Conservation (phyloP, 2,888 invertebrate species). For the Cynaeus angustus region DNA sequence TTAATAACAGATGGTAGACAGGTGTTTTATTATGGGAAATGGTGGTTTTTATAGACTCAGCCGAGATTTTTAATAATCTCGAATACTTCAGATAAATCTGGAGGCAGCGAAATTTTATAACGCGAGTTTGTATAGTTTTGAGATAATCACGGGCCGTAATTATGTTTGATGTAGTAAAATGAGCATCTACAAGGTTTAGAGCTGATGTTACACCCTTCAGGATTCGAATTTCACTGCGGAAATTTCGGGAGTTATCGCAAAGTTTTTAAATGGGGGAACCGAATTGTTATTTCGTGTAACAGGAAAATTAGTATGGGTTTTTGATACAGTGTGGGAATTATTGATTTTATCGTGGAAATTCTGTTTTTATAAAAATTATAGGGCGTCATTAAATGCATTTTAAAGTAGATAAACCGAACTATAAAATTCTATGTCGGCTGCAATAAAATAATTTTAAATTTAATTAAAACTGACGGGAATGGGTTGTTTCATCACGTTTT, state of each 20-base stretch:
- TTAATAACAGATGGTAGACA: conserved; percentile 31
- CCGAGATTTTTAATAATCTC: conserved; percentile 15
- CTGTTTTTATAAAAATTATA: no score
- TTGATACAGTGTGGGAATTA: no score
- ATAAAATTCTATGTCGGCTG: no score
- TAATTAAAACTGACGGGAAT: no score
- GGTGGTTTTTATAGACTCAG: conserved; percentile 11
- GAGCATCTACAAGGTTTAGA: conserved; percentile 22
- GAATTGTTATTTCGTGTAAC: no score
- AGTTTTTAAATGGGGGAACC: no score
- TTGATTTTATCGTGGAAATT: no score
- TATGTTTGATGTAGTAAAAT: conserved; percentile 25
- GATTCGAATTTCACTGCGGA: neutral
- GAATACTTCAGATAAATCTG: conserved; percentile 13
- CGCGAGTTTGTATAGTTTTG: conserved; percentile 14
- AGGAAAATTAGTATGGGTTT: no score
- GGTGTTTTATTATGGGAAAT: conserved; percentile 29
- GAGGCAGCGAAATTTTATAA: conserved; percentile 13
- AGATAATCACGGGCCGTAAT: conserved; percentile 23
- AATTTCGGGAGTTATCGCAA: neutral
- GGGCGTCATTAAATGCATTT: no score
- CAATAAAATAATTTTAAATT: no score
- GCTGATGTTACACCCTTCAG: neutral
- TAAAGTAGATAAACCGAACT: no score
- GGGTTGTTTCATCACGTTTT: no score